Base-by-base conservation (phyloP, 2,888 invertebrate species). In the Mechanitis mazaeus region DNA sequence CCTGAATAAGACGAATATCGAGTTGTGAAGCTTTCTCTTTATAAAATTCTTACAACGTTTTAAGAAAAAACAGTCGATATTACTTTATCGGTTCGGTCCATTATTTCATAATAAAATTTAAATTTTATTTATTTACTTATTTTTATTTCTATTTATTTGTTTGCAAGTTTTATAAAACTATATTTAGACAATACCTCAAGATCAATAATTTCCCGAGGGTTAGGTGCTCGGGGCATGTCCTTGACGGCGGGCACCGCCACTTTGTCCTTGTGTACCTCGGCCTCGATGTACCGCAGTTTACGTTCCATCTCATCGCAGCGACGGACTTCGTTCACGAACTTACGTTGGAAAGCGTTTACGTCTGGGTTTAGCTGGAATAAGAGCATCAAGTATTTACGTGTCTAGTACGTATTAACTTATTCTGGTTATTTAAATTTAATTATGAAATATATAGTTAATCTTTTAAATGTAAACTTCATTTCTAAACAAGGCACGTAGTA, bases 221-320 rank as follows among this genome's bases (percentile, higher is more conserved):
- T 93, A 28, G 95, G 95, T 3, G 95, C 95, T 69, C 95, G 93
- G 0, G 96, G 96, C 46, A 92, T 91, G 70, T 96, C 95, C 58
- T 92, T 92, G 33, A 94, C 93, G 61, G 94, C 94, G 1, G 94
- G 93, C 76, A 97, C 94, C 46, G 93, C 93, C 33, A 98, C 96
- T 2, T 92, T 92, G 71, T 97, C 97, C 81, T 96, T 96, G 73
- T 93, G 93, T 54, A 97, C 94, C 85, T 97, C 97, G 3, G 93
- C 93, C 80, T 97, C 97, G 78, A 97, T 93, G 86, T 95, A 97
- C 33, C 96, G 92, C 66, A 96, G 88, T 78, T 96, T 96, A 69
- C 96, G 91, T 80, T 97, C 96, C 95, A 97, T 95, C 84, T 97
- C 97, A 80, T 97, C 97, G 85, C 96, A 97, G 69, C 97, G 91